Evolutionary conservation across 2,797 vertebrate species (phyloP).

Genomic region (Calcarius lapponicus): DNA sequence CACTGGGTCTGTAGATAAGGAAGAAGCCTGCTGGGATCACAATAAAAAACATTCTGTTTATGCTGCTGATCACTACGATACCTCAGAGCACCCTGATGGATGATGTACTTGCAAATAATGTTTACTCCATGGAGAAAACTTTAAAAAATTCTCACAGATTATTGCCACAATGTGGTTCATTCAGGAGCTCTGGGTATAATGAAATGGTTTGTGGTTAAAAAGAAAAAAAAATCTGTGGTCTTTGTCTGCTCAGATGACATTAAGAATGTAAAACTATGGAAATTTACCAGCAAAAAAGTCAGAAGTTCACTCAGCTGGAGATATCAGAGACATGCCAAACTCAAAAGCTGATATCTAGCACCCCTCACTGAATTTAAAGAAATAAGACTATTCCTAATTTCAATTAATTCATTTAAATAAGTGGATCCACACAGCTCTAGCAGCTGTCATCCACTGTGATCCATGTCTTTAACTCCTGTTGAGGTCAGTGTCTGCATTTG

Average conservation of each 20-base stretch:
- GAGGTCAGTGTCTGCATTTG: background rate
- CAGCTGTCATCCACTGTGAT: background rate
- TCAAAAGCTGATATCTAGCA: background rate
- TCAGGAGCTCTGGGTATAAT: background rate
- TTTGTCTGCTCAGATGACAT: background rate
- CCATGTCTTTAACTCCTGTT: background rate
- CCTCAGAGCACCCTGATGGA: background rate
- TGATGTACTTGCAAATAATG: background rate
- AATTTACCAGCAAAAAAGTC: background rate
- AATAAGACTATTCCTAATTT: background rate
- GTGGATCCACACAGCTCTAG: background rate
- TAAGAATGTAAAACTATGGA: background rate
- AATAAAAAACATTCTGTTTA: background rate
- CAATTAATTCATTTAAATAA: background rate
- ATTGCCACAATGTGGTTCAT: background rate
- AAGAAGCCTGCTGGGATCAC: background rate
- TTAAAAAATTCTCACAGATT: background rate
- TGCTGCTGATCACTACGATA: background rate
- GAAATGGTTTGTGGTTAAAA: background rate
- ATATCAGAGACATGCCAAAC: background rate
- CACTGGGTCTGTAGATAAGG: background rate
- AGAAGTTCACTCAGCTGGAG: background rate
- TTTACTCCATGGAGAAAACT: background rate
- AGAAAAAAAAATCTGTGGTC: background rate
- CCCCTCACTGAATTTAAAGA: background rate